Evolutionary conservation across 2,888 invertebrate genomes (phyloP).

Genomic region (Pachydiplax longipennis): DNA sequence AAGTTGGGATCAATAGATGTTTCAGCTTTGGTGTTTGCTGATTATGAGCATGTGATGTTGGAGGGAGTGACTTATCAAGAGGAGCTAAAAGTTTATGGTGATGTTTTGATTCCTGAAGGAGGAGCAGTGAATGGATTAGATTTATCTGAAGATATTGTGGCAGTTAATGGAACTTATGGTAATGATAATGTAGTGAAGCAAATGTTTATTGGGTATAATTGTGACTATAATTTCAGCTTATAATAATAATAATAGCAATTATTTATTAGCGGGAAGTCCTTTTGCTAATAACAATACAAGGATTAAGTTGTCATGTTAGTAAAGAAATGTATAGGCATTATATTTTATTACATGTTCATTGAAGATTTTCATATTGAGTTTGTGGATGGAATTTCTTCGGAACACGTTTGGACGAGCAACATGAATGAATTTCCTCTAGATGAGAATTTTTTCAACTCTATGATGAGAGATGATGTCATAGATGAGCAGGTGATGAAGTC

Average conservation of each 20-base stretch:
- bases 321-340: too few species aligned
- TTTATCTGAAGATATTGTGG: background rate
- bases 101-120: slow-evolving; percentile 12
- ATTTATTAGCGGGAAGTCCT: too few species aligned
- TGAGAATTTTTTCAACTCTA: background rate
- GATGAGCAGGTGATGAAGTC: background rate
- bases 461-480: background rate
- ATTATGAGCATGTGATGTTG: background rate
- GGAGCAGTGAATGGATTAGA: background rate
- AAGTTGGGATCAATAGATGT: background rate
- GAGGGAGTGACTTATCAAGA: background rate
- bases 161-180: slow-evolving; percentile 2
- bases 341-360: background rate
- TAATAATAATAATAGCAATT: too few species aligned
- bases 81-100: background rate
- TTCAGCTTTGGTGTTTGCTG: slow-evolving; percentile 8
- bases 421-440: background rate
- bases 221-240: too few species aligned
- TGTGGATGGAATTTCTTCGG: background rate
- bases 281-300: too few species aligned
- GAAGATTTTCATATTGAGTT: background rate
- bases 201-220: too few species aligned
- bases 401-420: background rate
- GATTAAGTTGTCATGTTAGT: too few species aligned
- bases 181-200: background rate